Base-by-base conservation (phyloP, 2,113 vertebrate species). In the Chloebia gouldiae region DNA sequence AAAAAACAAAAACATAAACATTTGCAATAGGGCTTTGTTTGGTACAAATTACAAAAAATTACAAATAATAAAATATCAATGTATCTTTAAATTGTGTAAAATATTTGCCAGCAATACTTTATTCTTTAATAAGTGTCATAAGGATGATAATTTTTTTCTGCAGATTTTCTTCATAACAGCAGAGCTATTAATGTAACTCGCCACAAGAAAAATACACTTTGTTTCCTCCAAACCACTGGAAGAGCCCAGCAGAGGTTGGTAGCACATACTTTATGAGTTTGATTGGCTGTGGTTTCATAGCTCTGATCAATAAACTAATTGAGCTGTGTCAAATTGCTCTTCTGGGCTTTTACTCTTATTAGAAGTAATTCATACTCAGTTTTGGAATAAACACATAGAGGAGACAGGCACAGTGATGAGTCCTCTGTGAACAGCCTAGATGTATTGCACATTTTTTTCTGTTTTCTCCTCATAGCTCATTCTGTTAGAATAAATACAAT, bases 241-340 rank as follows among this genome's bases (percentile, higher is more conserved):
- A 76, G 14, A 60, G 5, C 40, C 12, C 68, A 83, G 63, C 13
- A 69, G 73, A 87, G 28, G 6, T 4, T 88, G 30, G 25, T 73
- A 95, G 37, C 19, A 35, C 49, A 19, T 66, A 25, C 31, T 11
- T 54, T 70, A 45, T 3, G 7, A 10, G 19, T 92, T 93, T 92
- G 71, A 82, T 82, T 93, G 21, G 54, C 88, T 88, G 64, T 28
- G 16, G 37, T 86, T 54, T 96, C 88, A 92, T 80, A 92, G 75
- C 50, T 69, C 71, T 88, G 68, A 95, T 96, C 96, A 93, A 96
- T 96, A 88, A 93, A 88, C 66, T 95, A 95, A 93, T 85, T 95
- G 82, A 97, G 54, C 93, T 80, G 68, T 86, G 59, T 80, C 75
- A 77, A 59, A 95, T 86, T 90, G 68, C 54, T 77, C 90, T 92